Percentiles rank a stretch among this genome's conserved stretches.
Evolutionary conservation across 2,888 invertebrate genomes (phyloP).

Genomic region (Autographa pulchrina): DNA sequence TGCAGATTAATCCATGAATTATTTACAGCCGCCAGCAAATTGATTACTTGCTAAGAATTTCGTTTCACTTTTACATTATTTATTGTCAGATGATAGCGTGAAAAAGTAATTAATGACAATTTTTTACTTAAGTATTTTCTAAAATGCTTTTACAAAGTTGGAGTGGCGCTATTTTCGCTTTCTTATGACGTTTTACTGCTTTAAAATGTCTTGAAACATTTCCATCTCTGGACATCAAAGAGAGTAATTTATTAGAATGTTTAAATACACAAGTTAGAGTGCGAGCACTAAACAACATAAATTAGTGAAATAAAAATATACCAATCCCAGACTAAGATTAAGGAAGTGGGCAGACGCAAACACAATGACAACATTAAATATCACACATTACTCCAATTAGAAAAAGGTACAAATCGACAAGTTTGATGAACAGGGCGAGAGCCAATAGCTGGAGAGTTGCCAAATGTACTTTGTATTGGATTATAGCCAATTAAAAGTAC

Average conservation of each 20-base stretch:
- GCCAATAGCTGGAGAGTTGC: slow-evolving; percentile 83
- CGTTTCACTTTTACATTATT: slow-evolving; percentile 55
- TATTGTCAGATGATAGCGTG: slow-evolving; percentile 34
- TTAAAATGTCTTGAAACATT: slow-evolving; percentile 17
- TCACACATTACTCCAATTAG: slow-evolving; percentile 77
- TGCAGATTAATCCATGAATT: slow-evolving; percentile 53
- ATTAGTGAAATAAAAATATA: slow-evolving; percentile 41
- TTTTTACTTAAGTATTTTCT: background rate
- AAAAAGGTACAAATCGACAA: slow-evolving; percentile 86
- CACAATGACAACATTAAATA: slow-evolving; percentile 62
- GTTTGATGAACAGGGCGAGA: slow-evolving; percentile 85
- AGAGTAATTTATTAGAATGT: slow-evolving; percentile 31
- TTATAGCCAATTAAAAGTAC: slow-evolving; percentile 88
- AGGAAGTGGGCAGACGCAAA: slow-evolving; percentile 61
- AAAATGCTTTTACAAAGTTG: slow-evolving; percentile 15
- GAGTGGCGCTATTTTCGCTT: slow-evolving; percentile 22
- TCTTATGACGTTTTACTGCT: slow-evolving; percentile 3
- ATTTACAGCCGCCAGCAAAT: slow-evolving; percentile 43
- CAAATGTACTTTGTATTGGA: slow-evolving; percentile 89
- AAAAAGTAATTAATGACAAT: slow-evolving; percentile 29
- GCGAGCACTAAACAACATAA: slow-evolving; percentile 17
- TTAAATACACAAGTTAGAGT: slow-evolving; percentile 33
- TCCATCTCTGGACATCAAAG: slow-evolving; percentile 27
- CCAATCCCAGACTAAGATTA: slow-evolving; percentile 57
- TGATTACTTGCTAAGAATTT: slow-evolving; percentile 33